Percentiles rank a stretch among this genome's conserved stretches.
Conservation (phyloP, 2,113 vertebrate genomes). For the Microcebus lehilahytsara region DNA sequence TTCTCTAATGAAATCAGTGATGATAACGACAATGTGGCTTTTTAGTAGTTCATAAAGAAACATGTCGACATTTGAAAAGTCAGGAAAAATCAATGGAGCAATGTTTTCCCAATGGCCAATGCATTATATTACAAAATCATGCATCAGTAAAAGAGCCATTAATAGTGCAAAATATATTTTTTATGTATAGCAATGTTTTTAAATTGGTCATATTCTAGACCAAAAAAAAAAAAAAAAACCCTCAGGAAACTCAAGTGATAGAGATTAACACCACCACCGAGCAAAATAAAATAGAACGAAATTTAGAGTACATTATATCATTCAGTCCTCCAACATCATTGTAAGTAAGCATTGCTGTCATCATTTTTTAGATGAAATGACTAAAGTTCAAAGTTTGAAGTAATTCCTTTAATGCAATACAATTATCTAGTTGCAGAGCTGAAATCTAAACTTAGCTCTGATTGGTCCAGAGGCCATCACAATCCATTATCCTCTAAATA, state of each 20-base stretch:
- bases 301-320: neutral
- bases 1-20: neutral
- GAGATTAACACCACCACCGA: neutral
- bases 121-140: neutral
- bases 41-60: neutral
- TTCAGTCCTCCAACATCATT: neutral
- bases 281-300: neutral
- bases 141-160: neutral
- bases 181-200: neutral
- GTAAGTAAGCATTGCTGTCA: neutral
- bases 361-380: neutral
- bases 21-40: neutral
- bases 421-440: neutral
- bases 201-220: neutral
- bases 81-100: neutral
- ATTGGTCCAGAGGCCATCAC: neutral
- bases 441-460: neutral
- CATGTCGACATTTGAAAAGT: neutral
- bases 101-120: neutral
- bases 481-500: neutral
- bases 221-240: no score
- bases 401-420: neutral
- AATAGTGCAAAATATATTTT: neutral
- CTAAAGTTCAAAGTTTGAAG: neutral
- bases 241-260: neutral